phyloP scores from a whole-genome alignment of 2,113 vertebrate species.

The Clarias gariepinus region DNA sequence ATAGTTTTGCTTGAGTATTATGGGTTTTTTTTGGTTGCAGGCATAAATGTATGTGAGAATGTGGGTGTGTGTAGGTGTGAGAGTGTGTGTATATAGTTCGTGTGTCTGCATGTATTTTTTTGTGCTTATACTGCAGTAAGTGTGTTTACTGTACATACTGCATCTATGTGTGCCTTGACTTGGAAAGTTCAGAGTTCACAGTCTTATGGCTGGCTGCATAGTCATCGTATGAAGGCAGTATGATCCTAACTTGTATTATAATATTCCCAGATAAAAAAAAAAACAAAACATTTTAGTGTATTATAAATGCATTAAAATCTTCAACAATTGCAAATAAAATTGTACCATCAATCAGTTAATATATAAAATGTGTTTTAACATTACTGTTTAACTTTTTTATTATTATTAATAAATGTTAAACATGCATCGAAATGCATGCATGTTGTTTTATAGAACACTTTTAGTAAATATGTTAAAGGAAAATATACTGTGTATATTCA shows the following conservation, averaged over 20 bases:
- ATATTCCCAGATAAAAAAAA: not conserved
- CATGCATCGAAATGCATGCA: too few relatives aligned
- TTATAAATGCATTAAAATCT: too few relatives aligned
- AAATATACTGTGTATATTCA: too few relatives aligned
- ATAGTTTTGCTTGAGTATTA: not conserved
- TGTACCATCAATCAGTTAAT: too few relatives aligned
- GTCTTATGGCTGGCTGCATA: slow-evolving; percentile 19
- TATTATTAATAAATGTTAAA: too few relatives aligned
- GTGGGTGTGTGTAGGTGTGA: slow-evolving; percentile 5
- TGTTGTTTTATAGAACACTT: too few relatives aligned
- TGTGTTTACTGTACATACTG: not conserved
- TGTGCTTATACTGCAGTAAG: too few relatives aligned
- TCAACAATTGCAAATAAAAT: too few relatives aligned
- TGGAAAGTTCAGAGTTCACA: slow-evolving; percentile 16
- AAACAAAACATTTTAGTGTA: too few relatives aligned
- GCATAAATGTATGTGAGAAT: slow-evolving; percentile 35
- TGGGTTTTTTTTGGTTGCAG: not conserved
- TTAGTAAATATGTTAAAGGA: too few relatives aligned
- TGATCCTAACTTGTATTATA: not conserved
- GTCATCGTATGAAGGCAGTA: slow-evolving; percentile 25
- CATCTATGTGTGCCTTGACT: slow-evolving; percentile 2
- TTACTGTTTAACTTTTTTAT: too few relatives aligned
- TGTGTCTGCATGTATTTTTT: slow-evolving; percentile 6
- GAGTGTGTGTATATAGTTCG: not conserved
- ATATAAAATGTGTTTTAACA: too few relatives aligned